Percentiles rank a stretch among this genome's conserved stretches.
phyloP scores from a whole-genome alignment of 2,797 vertebrate genomes.

The Tauraco hartlaubi region DNA sequence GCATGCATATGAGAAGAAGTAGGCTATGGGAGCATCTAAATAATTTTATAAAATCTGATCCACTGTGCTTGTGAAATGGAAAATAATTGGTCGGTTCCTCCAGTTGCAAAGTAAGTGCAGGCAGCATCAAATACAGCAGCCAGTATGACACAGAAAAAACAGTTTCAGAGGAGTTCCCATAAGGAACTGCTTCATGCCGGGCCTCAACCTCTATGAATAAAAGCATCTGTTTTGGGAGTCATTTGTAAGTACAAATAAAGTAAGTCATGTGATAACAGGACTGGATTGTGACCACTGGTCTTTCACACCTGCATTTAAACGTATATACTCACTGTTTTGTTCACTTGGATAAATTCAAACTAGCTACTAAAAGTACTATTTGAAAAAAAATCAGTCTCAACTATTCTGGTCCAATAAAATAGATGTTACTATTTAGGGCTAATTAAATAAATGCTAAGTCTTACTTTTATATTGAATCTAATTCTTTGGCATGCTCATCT shows the following conservation, averaged over 20 bases:
- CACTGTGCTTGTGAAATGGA: accelerated
- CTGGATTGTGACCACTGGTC: neutral
- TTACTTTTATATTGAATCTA: neutral
- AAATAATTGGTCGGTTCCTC: neutral
- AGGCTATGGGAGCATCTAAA: neutral
- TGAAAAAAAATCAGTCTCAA: neutral
- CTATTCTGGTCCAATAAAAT: neutral
- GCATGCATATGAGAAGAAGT: neutral
- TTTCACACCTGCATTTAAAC: neutral
- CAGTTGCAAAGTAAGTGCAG: neutral
- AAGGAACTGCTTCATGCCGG: neutral
- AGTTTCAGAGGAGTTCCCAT: neutral
- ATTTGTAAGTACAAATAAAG: neutral
- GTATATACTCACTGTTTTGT: neutral
- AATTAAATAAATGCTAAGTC: neutral
- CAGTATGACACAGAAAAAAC: neutral
- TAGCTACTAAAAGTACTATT: neutral
- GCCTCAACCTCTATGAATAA: neutral
- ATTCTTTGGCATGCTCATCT: neutral
- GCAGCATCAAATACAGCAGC: neutral
- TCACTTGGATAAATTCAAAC: neutral
- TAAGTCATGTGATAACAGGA: neutral
- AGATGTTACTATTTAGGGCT: neutral
- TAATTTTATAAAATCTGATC: neutral
- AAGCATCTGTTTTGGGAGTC: neutral